These are phyloP conservation scores for Heliconius congener DNA, from an alignment of 1,140 invertebrate species.

Conservation along the genomic window DNA sequence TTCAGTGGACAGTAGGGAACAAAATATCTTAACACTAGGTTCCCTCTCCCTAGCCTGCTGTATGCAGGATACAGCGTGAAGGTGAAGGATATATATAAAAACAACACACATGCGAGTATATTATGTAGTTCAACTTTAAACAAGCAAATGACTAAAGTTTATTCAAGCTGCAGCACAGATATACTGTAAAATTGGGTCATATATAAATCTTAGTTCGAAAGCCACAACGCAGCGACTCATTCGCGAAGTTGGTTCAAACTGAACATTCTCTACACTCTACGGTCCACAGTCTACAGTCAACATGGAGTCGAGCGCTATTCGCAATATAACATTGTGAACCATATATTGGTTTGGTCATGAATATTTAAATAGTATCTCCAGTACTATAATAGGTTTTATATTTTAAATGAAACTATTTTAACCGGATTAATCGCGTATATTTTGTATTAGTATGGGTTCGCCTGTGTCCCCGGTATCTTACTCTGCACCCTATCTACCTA, in stretches of 20 bases:
- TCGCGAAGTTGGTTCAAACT: constrained; percentile 8
- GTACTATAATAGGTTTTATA: not conserved
- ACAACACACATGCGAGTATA: no score
- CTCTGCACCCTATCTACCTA: no score
- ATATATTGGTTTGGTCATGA: not conserved
- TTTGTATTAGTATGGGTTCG: no score
- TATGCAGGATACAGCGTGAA: no score
- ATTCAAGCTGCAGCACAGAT: not conserved
- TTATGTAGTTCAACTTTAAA: not conserved
- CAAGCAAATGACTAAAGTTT: not conserved
- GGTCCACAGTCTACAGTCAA: not conserved
- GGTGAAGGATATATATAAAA: no score
- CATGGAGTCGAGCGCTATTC: not conserved
- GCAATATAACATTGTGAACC: not conserved
- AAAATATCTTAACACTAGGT: no score
- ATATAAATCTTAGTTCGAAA: constrained; percentile 4
- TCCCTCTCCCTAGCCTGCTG: no score
- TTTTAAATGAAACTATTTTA: no score
- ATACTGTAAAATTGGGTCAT: not conserved
- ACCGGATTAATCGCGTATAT: no score
- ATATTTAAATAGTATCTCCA: not conserved
- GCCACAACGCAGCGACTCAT: not conserved
- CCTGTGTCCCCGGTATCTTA: no score
- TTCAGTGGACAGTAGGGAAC: no score
- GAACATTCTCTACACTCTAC: not conserved